Base-by-base conservation (phyloP, 2,113 vertebrate genomes). In the Zeus faber region DNA sequence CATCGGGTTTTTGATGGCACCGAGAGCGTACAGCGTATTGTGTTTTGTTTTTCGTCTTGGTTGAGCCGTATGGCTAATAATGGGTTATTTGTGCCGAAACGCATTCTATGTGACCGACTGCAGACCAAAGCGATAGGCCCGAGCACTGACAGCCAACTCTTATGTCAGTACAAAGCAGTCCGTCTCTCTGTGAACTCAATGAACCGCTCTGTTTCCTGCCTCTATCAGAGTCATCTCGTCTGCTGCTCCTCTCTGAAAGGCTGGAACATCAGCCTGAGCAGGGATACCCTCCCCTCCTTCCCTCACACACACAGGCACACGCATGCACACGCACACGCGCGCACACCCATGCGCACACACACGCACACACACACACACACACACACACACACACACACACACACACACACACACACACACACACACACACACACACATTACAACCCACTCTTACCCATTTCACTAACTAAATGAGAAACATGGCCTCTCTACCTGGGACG, bases 91-190 rank as follows among this genome's bases (percentile, higher is more conserved):
- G 70, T 80, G 78, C 57, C 55, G 0, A 50, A 37, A 26, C 3
- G n/a, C 8, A 24, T 58, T 51, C 44, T 58, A 13, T 58, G 64
- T 16, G 58, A 72, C 40, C 62, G 18, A 48, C 18, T 66, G 56
- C 22, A 70, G 80, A 82, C 79, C 7, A 31, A 21, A 58, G 72
- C 75, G 72, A 76, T 78, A 62, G 65, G 68, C 65, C 39, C 31
- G 27, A 49, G 49, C 55, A 51, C 58, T 55, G 64, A 80, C 61
- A 77, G 80, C 67, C 66, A 24, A 62, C 72, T 58, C 73, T 80
- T 81, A 74, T 85, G 58, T 85, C 66, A 43, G 70, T 65, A 80
- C 76, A 82, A 79, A 81, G 82, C 79, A 76, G 61, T 73, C 54
- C 61, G 4, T 74, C 76, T 83, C 78, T 83, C 70, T 66, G 68